Evolutionary conservation across 92 coral and sea anemone genomes (phyloP).

Genomic region (Phenganax subtilis): DNA sequence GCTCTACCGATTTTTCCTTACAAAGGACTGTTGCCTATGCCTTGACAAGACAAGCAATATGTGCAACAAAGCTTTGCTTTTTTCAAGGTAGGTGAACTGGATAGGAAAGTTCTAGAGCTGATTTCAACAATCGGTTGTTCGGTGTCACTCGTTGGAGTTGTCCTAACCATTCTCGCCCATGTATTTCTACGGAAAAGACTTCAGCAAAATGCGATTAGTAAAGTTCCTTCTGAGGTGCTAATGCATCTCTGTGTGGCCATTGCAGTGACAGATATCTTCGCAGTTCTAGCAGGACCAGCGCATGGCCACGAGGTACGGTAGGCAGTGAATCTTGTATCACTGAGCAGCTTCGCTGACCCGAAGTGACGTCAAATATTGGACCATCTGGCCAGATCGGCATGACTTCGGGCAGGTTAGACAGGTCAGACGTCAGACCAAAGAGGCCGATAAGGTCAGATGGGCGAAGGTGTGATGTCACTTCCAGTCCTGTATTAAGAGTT

Average conservation of each 20-base stretch:
- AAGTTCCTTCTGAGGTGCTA: conserved; percentile 18
- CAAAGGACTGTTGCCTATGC: too few relatives aligned
- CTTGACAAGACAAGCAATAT: too few relatives aligned
- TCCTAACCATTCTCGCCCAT: conserved; percentile 17
- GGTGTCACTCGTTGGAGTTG: conserved; percentile 9
- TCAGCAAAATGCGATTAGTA: background rate
- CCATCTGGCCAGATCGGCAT: too few relatives aligned
- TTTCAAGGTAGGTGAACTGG: background rate
- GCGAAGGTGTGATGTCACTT: background rate
- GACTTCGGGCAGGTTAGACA: too few relatives aligned
- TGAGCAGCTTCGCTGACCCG: background rate
- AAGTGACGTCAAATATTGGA: too few relatives aligned
- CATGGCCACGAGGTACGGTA: conserved; percentile 18
- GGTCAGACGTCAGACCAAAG: too few relatives aligned
- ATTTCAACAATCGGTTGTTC: conserved; percentile 37
- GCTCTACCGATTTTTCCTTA: background rate
- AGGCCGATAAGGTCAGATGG: too few relatives aligned
- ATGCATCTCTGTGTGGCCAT: conserved; percentile 33
- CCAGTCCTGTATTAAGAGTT: background rate
- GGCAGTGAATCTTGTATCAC: background rate
- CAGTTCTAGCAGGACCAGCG: conserved; percentile 33
- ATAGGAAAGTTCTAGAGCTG: conserved; percentile 15
- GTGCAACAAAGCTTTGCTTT: background rate
- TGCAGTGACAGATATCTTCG: conserved; percentile 31
- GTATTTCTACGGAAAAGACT: conserved; percentile 20